A percentile compares a stretch with the other conserved stretches of the same genome.
These are phyloP conservation scores for Corythaixoides concolor DNA, from an alignment of 2,113 vertebrate genomes.

Conservation along the genomic window DNA sequence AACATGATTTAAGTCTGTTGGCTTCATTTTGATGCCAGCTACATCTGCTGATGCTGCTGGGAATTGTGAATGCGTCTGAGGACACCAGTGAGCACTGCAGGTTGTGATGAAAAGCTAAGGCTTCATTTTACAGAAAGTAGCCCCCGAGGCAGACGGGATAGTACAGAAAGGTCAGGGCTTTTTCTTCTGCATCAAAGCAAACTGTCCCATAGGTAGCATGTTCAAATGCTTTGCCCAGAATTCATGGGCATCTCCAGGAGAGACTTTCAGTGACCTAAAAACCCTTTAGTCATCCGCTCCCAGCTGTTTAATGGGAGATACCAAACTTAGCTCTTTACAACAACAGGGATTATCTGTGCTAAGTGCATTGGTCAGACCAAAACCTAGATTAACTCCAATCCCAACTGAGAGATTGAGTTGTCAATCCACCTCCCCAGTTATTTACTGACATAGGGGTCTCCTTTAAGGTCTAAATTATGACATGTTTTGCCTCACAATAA, in stretches of 20 bases:
- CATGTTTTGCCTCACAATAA: not conserved
- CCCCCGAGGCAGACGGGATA: not conserved
- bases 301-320: not conserved
- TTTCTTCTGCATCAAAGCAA: not conserved
- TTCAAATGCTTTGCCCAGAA: not conserved
- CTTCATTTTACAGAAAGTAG: not conserved
- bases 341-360: slow-evolving; percentile 45
- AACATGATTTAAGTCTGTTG: not conserved
- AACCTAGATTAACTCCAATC: slow-evolving; percentile 56
- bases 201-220: not conserved
- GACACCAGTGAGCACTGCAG: not conserved
- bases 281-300: not conserved
- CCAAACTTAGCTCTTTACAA: slow-evolving; percentile 30
- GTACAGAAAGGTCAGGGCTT: not conserved
- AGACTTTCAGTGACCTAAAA: slow-evolving; percentile 27
- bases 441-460: not conserved
- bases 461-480: not conserved
- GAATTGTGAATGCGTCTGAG: not conserved
- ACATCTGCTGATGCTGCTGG: not conserved
- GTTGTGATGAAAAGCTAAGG: not conserved
- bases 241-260: not conserved
- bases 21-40: not conserved
- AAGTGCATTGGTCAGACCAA: slow-evolving; percentile 31
- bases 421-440: not conserved
- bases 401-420: not conserved